Base-by-base conservation (phyloP, 2,888 invertebrate species). In the Drosophila limbata region DNA sequence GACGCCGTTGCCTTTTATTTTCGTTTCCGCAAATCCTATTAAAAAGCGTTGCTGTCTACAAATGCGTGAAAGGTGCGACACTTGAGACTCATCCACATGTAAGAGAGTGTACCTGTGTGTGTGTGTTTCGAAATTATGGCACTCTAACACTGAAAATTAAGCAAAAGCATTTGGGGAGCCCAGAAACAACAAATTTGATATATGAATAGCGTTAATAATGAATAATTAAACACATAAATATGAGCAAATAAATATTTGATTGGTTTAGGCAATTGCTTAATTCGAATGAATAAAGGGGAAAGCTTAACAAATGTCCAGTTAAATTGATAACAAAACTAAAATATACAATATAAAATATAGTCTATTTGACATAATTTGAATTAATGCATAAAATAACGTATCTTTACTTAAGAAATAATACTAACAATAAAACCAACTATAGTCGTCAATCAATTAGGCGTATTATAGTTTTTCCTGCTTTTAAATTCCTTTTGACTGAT, bases 31-130 rank as follows among this genome's bases (percentile, higher is more conserved):
- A 81, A 73, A 85, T 85, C 85, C 72, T 73, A 61, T 70, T 84
- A 73, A 84, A 87, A 81, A 70, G 53, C 55, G 67, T 52, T 57
- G 50, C 63, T 68, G 82, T 63, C 80, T 75, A 65, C 79, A 89
- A 78, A 71, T 81, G 84, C 79, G 73, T 79, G 57, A 79, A 73
- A 89, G 84, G 76, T 89, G 89, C 79, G 72, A 66, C 69, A 75
- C 84, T 88, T 69, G 60, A 73, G 87, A 33, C 65, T 68, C 72
- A 73, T 47, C 59, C 67, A 70, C 57, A 67, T 48, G 69, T 60
- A 25, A 50, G 17, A 17, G n/a, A 56, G 40, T 17, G 33, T 21
- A 44, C 25, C 50, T 66, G 37, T 48, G 35, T 45, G 50, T 37
- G 64, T 51, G 31, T 39, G 73, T 9, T 4, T 4, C 57, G 76